Conservation (phyloP, 2,888 invertebrate species). For the Liopterus haemorrhoidalis region DNA sequence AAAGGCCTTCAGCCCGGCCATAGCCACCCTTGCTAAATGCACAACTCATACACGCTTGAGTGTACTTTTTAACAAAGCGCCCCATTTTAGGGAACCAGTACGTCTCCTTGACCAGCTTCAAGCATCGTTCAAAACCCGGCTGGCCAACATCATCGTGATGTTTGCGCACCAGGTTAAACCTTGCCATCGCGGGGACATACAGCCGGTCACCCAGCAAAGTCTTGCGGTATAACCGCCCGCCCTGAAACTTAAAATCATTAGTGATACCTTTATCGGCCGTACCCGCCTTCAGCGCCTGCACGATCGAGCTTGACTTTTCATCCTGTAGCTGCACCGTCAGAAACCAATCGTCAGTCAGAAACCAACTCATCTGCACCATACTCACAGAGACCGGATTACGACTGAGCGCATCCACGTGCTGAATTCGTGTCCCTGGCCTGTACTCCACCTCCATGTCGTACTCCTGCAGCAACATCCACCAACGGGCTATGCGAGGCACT, state of each 20-base stretch:
- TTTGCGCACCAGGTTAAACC: constrained; percentile 36
- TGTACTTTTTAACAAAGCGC: constrained; percentile 34
- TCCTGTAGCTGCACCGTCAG: constrained; percentile 26
- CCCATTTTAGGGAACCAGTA: constrained; percentile 38
- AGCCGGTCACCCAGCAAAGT: constrained; percentile 31
- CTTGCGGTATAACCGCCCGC: constrained; percentile 24
- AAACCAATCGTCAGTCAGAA: constrained; percentile 26
- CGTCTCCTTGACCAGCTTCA: constrained; percentile 33
- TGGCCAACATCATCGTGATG: constrained; percentile 39
- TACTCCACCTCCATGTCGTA: no score
- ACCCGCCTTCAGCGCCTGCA: constrained; percentile 7
- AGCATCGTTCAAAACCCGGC: constrained; percentile 31
- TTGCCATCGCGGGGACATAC: constrained; percentile 33
- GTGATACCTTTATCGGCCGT: constrained; percentile 1
- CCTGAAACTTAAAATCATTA: constrained; percentile 9
- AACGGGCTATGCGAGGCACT: no score
- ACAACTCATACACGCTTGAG: constrained; percentile 34
- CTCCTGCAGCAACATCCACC: no score
- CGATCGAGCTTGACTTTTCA: constrained; percentile 16
- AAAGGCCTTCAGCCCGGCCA: constrained; percentile 31
- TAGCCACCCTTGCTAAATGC: constrained; percentile 35
- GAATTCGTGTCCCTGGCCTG: no score
- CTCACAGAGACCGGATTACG: no score
- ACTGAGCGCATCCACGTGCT: no score
- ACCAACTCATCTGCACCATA: background rate